Base-by-base conservation (phyloP, 1,140 invertebrate species). In the Doryteuthis pealeii region DNA sequence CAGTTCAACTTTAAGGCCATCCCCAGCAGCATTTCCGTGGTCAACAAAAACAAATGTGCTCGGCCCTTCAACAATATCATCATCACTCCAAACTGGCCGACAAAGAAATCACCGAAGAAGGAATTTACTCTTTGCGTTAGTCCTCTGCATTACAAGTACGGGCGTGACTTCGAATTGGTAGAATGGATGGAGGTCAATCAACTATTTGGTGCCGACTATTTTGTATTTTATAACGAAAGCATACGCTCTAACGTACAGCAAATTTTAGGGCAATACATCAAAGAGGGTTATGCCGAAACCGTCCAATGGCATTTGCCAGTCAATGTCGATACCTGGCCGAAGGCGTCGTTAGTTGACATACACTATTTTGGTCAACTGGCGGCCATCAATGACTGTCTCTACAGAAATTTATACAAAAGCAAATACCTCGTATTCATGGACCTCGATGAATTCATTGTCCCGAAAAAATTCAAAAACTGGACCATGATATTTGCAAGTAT, bases 161-260 rank as follows among this genome's bases (percentile, higher is more conserved):
- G 96, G 83, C 90, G 91, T 80, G 78, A 81, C 30, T 77, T 88
- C 65, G 94, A 96, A 89, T 89, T 98, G 75, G 90, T 97, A 74
- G 96, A 98, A 89, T 97, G 96, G 90, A 91, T 98, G 75, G 96
- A 98, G 88, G 89, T 98, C 70, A 95, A 98, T 84, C 90, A 91
- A 10, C 86, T 98, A 26, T 88, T 98, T 70, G 96, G 96, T 0
- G 94, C 94, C 0, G 91, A 91, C 33, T 94, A 96, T 85, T 95
- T 98, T 84, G 94, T 94, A 33, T 93, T 98, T 84, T 98, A 97
- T 89, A 97, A 98, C 86, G 92, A 96, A 84, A 95, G 95, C 0
- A 89, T 96, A 33, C 94, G 95, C 8, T 84, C 89, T 1, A 91
- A 93, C 67, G 94, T 95, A 0, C 79, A 79, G 26, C 85, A 84